Evolutionary conservation across 2,113 vertebrate genomes (phyloP).

Genomic region (Carassius carassius): DNA sequence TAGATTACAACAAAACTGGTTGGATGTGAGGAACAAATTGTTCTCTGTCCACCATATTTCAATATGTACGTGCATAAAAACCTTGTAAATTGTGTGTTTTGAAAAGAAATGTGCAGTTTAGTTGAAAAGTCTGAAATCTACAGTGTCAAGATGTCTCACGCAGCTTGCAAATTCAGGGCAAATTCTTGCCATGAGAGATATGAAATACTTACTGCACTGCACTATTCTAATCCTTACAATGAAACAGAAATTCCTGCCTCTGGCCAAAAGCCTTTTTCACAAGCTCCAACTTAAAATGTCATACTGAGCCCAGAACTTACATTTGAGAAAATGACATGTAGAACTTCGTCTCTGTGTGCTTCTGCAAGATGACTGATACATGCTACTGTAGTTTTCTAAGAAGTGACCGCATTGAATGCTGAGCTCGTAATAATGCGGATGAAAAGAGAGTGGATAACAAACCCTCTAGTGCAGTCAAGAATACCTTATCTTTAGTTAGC

Average conservation of each 20-base stretch:
- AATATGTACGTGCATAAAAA: background rate
- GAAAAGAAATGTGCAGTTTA: background rate
- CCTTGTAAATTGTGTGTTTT: background rate
- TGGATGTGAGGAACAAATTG: background rate
- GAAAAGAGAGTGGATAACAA: constrained; percentile 52
- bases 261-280: constrained; percentile 59
- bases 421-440: constrained; percentile 74
- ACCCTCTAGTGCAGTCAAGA: background rate
- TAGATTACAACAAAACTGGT: background rate
- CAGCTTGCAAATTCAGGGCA: constrained; percentile 27
- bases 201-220: constrained; percentile 7
- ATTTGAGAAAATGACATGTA: constrained; percentile 71
- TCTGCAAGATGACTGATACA: constrained; percentile 74
- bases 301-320: constrained; percentile 65
- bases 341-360: constrained; percentile 64
- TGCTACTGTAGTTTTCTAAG: constrained; percentile 58
- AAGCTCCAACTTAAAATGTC: constrained; percentile 75
- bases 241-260: constrained; percentile 40
- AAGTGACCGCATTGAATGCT: constrained; percentile 74
- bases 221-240: constrained; percentile 41
- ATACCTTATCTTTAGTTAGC: background rate
- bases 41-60: background rate
- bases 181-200: constrained; percentile 34
- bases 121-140: background rate
- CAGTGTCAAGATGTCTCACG: background rate